Evolutionary conservation across 2,888 invertebrate genomes (phyloP).

Genomic region (Aphodius granarius): DNA sequence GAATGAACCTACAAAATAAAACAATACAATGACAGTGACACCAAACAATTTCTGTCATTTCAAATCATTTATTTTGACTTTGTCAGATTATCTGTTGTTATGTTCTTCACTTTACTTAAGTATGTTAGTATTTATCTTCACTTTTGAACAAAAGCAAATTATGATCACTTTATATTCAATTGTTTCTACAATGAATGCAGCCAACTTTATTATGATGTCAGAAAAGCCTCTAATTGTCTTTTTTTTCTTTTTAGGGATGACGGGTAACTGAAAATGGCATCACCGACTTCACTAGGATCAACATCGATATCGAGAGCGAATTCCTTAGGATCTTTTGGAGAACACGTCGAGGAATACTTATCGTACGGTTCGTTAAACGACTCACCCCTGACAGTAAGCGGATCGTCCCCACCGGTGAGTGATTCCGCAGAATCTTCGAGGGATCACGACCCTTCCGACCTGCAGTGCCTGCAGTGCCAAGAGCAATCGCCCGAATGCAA

Average conservation of each 20-base stretch:
- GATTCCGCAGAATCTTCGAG: slow-evolving; percentile 75
- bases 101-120: no score
- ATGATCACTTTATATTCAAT: not conserved
- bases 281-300: slow-evolving; percentile 90
- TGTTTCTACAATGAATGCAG: not conserved
- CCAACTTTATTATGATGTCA: not conserved
- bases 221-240: not conserved
- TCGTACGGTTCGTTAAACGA: slow-evolving; percentile 61
- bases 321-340: slow-evolving; percentile 84
- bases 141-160: no score
- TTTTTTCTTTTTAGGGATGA: slow-evolving; percentile 70
- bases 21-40: no score
- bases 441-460: slow-evolving; percentile 39
- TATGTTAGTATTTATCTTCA: no score
- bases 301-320: slow-evolving; percentile 83
- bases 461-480: slow-evolving; percentile 71
- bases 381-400: slow-evolving; percentile 81
- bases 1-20: no score
- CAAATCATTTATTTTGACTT: no score
- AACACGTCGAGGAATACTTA: slow-evolving; percentile 74
- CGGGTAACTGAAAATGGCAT: slow-evolving; percentile 92
- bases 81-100: not conserved
- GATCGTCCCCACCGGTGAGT: slow-evolving; percentile 84
- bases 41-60: no score
- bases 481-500: slow-evolving; percentile 75